Conservation (phyloP, 2,113 vertebrate species). For the Kryptolebias marmoratus region DNA sequence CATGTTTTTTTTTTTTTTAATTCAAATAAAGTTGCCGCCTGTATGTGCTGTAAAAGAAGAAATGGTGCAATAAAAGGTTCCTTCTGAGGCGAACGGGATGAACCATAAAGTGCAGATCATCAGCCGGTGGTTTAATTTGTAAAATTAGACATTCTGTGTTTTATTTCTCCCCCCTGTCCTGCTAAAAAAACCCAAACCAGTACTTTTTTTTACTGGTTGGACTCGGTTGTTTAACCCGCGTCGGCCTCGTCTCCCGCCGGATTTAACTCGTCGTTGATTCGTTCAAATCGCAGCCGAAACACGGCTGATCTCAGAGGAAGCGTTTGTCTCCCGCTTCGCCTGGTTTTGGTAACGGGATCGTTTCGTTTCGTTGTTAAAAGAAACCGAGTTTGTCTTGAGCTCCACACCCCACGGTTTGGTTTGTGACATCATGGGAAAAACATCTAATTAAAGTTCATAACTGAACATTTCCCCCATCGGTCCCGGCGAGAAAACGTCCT, state of each 20-base stretch:
- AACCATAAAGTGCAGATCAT: not conserved
- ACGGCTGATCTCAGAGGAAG: constrained; percentile 38
- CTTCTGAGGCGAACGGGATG: not conserved
- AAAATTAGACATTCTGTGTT: not conserved
- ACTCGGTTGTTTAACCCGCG: constrained; percentile 50
- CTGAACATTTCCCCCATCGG: too few species aligned
- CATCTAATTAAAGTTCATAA: too few species aligned
- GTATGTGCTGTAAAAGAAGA: constrained; percentile 15
- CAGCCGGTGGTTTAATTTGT: not conserved
- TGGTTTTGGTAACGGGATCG: constrained; percentile 62
- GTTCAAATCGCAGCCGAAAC: constrained; percentile 29
- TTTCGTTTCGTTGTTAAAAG: constrained; percentile 15
- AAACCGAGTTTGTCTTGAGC: constrained; percentile 4
- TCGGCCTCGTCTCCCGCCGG: constrained; percentile 1
- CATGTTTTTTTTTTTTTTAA: constrained; percentile 13
- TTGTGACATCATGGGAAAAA: constrained; percentile 52
- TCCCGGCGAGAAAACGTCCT: too few species aligned
- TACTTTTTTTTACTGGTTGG: constrained; percentile 17
- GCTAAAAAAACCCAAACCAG: constrained; percentile 5
- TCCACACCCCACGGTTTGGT: constrained; percentile 20
- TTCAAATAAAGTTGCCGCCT: constrained; percentile 5
- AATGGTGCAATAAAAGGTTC: not conserved
- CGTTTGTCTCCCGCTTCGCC: constrained; percentile 50
- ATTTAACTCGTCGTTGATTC: too few species aligned
- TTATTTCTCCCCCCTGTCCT: not conserved